phyloP scores from a whole-genome alignment of 2,888 invertebrate species.

The Machimus rusticus region DNA sequence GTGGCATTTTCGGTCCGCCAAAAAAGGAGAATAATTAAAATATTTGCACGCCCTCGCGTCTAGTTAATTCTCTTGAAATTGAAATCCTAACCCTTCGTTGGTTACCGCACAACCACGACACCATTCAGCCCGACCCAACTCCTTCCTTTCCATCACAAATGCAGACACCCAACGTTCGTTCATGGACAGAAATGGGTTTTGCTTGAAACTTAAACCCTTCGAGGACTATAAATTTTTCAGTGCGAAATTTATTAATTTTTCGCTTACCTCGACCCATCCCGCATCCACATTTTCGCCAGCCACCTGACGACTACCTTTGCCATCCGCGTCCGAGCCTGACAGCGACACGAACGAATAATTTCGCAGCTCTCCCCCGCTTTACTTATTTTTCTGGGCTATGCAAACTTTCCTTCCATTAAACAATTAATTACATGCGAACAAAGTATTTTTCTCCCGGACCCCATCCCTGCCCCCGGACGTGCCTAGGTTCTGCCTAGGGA shows the following conservation, averaged over 20 bases:
- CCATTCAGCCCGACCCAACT: neutral
- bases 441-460: neutral
- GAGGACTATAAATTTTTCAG: constrained; percentile 5
- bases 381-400: neutral
- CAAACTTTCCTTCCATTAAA: constrained; percentile 25
- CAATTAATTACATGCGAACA: constrained; percentile 28
- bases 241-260: constrained; percentile 15
- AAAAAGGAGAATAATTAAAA: neutral
- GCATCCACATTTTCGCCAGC: neutral
- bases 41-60: neutral
- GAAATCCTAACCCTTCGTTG: neutral
- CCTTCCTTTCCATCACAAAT: neutral
- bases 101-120: neutral
- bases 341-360: neutral
- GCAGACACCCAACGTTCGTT: neutral
- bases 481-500: neutral
- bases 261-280: neutral
- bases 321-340: neutral
- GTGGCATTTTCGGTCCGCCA: neutral
- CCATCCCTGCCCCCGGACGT: neutral
- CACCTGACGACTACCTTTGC: neutral
- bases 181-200: neutral
- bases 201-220: constrained; percentile 2
- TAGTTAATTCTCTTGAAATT: neutral
- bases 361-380: neutral